Evolutionary conservation across 2,888 invertebrate genomes (phyloP), one percentile per base, ranked within the genome.

Genomic region (Phengaris alcon): DNA sequence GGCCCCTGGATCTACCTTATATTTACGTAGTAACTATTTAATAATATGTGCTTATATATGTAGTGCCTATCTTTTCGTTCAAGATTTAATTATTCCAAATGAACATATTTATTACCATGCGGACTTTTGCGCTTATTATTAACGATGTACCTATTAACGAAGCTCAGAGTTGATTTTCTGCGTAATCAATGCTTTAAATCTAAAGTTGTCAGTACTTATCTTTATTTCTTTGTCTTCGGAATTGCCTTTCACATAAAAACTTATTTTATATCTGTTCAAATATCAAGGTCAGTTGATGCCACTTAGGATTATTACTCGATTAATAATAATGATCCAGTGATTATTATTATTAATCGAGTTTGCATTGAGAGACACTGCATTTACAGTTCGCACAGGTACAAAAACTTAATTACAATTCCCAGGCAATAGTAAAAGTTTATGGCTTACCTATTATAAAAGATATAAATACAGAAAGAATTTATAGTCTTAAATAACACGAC

Each of bases 191-290:
- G 75, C n/a, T 55, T 59, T 52, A 76, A 22, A 74, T 74, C 70
- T 76, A 52, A 46, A 48, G 12, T 59, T 72, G 74, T 70, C 74
- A 64, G 64, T 64, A 35, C 35, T 35, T 35, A 64, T 75, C 51
- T 72, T 22, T 68, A 52, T 73, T 73, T 69, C 70, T 77, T 77
- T 74, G 54, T 83, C 80, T 81, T 79, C 82, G 84, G 85, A 83
- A 88, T 86, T 88, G 84, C 85, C 86, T 85, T 84, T 85, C 80
- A 79, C 79, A 81, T 86, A 86, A 84, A 80, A 83, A 82, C 84
- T 83, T 85, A 82, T 81, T 72, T 76, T 86, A 84, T 84, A 83
- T 79, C 79, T 77, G 78, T 78, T 82, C 80, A 84, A 86, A 85
- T 86, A 84, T 82, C 85, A 88, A 86, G 87, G 87, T 82, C 80